Base-by-base conservation (phyloP, 2,888 invertebrate species). In the Polyommatus icarus region DNA sequence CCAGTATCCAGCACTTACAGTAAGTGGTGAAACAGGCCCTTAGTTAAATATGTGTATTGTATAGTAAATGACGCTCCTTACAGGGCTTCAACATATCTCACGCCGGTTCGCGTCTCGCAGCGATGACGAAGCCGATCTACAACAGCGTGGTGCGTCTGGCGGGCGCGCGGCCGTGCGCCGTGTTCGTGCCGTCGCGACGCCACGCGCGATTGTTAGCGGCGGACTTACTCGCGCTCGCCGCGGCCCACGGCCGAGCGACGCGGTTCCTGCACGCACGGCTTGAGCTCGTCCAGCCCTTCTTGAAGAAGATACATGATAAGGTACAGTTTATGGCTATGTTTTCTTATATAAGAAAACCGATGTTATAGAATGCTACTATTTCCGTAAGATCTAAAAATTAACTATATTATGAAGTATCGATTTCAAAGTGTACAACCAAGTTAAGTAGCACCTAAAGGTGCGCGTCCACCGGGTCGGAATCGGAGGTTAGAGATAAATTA, bases 51-150 rank as follows among this genome's bases (percentile, higher is more conserved):
- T 20, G 3, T 50, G 29, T 10, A 54, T 15, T 54, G 5, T 15
- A 46, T 15, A 24, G 10, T 24, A 46, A 15, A n/a, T n/a, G 1
- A n/a, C n/a, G 3, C 36, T 57, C 7, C 2, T 1, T 50, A 1
- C 91, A 98, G 95, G 99, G 99, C 20, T 98, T 99, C 91, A 99
- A 99, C 94, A 97, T 99, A 71, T 99, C 99, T 0, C 99, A 99
- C 94, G 99, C 99, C 87, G 98, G 98, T 0, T 98, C 99, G 0
- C 96, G 99, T 15, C 95, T 99, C 50, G 97, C 99, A 0, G 98
- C 99, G 0, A 99, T 99, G 99, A 97, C 98, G 0, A 99, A 99
- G 87, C 99, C 99, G 0, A 97, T 98, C 0, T 99, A 99, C 94
- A 98, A 99, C 90, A 96, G 98, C 0, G 97, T 99, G 59, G 87